A percentile compares a stretch with the other conserved stretches of the same genome.
These are phyloP conservation scores for Pomatorhinus ruficollis DNA, from an alignment of 2,113 vertebrate species.

Conservation along the genomic window DNA sequence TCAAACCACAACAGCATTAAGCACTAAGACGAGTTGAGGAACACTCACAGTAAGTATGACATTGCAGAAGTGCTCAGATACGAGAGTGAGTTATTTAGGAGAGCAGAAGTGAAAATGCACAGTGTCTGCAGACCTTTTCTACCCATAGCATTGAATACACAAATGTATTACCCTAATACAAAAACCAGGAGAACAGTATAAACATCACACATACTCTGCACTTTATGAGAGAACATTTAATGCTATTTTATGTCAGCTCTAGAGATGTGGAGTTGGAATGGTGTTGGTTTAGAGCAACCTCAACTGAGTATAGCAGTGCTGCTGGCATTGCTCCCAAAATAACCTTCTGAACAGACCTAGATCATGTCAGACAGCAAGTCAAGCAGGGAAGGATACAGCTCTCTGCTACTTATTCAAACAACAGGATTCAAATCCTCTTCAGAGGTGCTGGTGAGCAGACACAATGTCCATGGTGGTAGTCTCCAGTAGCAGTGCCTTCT, in stretches of 20 bases:
- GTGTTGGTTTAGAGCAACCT: not conserved
- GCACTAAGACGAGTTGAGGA: not conserved
- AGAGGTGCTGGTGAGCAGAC: not conserved
- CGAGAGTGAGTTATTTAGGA: not conserved
- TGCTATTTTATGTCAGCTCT: not conserved
- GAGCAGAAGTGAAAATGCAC: not conserved
- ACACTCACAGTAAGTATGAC: not conserved
- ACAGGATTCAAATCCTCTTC: not conserved
- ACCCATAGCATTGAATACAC: no score
- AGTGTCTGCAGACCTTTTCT: not conserved
- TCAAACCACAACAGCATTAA: not conserved
- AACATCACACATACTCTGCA: not conserved
- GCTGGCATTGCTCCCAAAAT: not conserved
- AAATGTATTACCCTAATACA: not conserved
- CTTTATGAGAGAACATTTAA: not conserved
- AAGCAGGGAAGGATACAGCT: not conserved
- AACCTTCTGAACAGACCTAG: not conserved
- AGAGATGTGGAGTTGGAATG: not conserved
- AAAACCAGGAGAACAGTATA: not conserved
- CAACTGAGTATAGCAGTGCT: not conserved
- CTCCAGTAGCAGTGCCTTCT: no score
- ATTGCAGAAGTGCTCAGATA: not conserved
- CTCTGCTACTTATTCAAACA: not conserved
- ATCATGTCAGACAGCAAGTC: not conserved
- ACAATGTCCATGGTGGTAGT: not conserved